Percentiles rank a stretch among this genome's conserved stretches.
phyloP scores from a whole-genome alignment of 2,888 invertebrate genomes.

The Acanthococcus lagerstroemiae region DNA sequence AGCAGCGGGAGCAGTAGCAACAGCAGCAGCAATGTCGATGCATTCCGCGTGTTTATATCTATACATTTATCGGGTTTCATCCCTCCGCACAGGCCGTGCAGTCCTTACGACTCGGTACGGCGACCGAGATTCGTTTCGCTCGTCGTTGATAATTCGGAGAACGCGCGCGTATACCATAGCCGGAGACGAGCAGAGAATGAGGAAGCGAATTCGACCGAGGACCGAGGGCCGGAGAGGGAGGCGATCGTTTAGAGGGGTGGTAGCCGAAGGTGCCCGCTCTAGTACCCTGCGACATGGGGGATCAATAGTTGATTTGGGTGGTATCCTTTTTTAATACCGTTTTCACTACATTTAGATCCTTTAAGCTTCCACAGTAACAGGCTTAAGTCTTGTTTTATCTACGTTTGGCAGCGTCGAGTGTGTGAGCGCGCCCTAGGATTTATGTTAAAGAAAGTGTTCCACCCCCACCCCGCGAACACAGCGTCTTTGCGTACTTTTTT shows the following conservation, averaged over 20 bases:
- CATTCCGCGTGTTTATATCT: too few species aligned
- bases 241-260: neutral
- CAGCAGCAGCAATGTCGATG: too few species aligned
- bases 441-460: neutral
- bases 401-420: constrained; percentile 23
- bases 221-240: neutral
- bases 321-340: constrained; percentile 27
- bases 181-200: neutral
- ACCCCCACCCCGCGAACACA: neutral
- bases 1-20: too few species aligned
- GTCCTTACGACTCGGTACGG: too few species aligned
- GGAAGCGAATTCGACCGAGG: neutral
- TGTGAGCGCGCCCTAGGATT: constrained; percentile 18
- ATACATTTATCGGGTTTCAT: too few species aligned
- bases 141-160: too few species aligned
- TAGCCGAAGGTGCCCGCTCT: constrained; percentile 11
- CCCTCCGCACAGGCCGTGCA: neutral
- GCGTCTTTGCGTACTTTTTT: neutral
- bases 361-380: constrained; percentile 28
- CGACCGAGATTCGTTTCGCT: neutral
- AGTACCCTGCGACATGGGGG: constrained; percentile 15
- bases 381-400: constrained; percentile 30
- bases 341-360: constrained; percentile 30
- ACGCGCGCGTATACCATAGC: constrained; percentile 7
- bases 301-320: constrained; percentile 30